phyloP scores from a whole-genome alignment of 2,113 vertebrate species.

The Saccopteryx leptura region DNA sequence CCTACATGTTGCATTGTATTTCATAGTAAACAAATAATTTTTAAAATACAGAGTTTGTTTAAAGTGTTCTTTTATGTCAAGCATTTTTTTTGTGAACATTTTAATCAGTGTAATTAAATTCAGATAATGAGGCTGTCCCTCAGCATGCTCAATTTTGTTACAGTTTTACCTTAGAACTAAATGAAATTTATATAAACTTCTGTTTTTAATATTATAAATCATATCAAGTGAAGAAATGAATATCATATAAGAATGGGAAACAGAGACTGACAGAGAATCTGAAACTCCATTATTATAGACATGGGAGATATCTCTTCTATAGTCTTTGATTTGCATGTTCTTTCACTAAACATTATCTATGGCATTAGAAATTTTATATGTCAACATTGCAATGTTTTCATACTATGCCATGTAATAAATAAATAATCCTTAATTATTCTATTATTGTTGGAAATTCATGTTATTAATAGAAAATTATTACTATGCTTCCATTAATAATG shows the following conservation, averaged over 20 bases:
- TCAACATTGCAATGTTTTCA: not conserved
- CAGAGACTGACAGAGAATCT: not conserved
- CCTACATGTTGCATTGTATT: not conserved
- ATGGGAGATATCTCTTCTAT: not conserved
- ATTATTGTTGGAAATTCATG: not conserved
- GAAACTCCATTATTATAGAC: not conserved
- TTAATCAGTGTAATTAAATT: not conserved
- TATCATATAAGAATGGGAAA: not conserved
- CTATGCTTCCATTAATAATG: not conserved
- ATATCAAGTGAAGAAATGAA: not conserved
- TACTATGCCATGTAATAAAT: not conserved
- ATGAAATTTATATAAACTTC: not conserved
- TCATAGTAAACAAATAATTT: not conserved
- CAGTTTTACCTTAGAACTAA: not conserved
- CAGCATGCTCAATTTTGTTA: not conserved
- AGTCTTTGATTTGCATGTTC: not conserved
- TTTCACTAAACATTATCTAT: not conserved
- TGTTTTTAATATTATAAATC: not conserved
- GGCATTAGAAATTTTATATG: not conserved
- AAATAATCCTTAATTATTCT: not conserved
- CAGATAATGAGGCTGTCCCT: not conserved
- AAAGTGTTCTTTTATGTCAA: not conserved
- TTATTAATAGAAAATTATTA: not conserved
- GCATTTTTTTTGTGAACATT: not conserved
- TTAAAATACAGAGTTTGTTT: not conserved